phyloP scores from a whole-genome alignment of 92 coral and sea anemone genomes.

The Porites cylindrica region DNA sequence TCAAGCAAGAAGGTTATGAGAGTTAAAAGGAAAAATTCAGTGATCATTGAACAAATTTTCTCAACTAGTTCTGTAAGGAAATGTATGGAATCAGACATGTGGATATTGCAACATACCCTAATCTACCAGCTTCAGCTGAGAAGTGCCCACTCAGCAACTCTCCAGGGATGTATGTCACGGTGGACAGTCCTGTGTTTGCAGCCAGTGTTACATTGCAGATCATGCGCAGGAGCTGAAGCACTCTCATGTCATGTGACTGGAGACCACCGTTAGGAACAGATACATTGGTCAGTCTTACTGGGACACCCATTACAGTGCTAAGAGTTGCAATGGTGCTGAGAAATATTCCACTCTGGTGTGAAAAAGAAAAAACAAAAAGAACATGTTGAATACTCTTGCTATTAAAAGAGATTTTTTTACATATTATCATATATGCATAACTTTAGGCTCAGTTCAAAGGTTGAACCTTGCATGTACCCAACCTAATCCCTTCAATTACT shows the following conservation, averaged over 20 bases:
- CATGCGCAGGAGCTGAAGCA: constrained; percentile 88
- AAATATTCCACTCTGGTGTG: constrained; percentile 59
- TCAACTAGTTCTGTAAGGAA: too few relatives aligned
- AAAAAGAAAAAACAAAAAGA: not conserved
- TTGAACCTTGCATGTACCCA: too few relatives aligned
- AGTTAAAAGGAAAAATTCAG: too few relatives aligned
- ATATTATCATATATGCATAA: too few relatives aligned
- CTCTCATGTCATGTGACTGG: constrained; percentile 88
- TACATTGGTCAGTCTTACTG: constrained; percentile 80
- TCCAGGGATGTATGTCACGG: constrained; percentile 88
- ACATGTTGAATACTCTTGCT: too few relatives aligned
- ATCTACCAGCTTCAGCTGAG: constrained; percentile 84
- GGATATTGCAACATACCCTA: constrained; percentile 71
- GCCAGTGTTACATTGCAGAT: constrained; percentile 94
- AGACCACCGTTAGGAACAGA: constrained; percentile 72
- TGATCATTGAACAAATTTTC: too few relatives aligned
- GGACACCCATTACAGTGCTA: constrained; percentile 71
- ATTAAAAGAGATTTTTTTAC: too few relatives aligned
- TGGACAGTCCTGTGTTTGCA: constrained; percentile 84
- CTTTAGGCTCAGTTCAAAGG: too few relatives aligned
- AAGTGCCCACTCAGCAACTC: constrained; percentile 88
- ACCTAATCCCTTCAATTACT: too few relatives aligned
- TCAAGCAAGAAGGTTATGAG: too few relatives aligned
- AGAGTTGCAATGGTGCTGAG: constrained; percentile 74
- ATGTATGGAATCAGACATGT: too few relatives aligned